phyloP scores from a whole-genome alignment of 2,797 vertebrate genomes.

The Hozukius guyotensis region DNA sequence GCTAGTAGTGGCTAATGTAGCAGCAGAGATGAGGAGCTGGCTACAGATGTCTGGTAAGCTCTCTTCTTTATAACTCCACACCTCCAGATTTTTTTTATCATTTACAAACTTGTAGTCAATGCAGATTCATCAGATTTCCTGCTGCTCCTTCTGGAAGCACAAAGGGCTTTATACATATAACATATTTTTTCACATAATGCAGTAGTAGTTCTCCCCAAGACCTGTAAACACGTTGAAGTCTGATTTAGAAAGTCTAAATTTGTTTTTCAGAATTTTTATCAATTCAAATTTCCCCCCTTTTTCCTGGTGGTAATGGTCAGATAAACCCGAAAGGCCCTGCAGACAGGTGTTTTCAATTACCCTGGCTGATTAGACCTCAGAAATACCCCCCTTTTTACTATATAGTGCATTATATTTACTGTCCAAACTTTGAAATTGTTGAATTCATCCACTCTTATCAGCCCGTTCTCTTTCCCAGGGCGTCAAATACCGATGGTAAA shows the following conservation, averaged over 20 bases:
- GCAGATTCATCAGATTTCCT: neutral
- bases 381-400: neutral
- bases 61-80: too few relatives aligned
- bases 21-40: neutral
- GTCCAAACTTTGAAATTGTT: neutral
- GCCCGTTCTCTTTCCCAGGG: too few relatives aligned
- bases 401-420: neutral
- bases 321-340: neutral
- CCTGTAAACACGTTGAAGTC: rapidly evolving
- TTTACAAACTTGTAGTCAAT: too few relatives aligned
- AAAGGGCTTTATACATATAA: too few relatives aligned
- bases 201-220: rapidly evolving
- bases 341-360: neutral
- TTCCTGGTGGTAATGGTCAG: neutral
- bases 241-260: neutral
- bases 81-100: too few relatives aligned
- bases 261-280: neutral
- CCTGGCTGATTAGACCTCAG: neutral
- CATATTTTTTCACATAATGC: too few relatives aligned
- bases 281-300: neutral
- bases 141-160: neutral
- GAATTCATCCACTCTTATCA: neutral
- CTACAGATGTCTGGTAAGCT: neutral
- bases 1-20: neutral
- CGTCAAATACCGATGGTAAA: rapidly evolving